Evolutionary conservation across 2,888 invertebrate species (phyloP), one percentile per base, ranked within the genome.

Genomic region (Leptinotarsa juncta): DNA sequence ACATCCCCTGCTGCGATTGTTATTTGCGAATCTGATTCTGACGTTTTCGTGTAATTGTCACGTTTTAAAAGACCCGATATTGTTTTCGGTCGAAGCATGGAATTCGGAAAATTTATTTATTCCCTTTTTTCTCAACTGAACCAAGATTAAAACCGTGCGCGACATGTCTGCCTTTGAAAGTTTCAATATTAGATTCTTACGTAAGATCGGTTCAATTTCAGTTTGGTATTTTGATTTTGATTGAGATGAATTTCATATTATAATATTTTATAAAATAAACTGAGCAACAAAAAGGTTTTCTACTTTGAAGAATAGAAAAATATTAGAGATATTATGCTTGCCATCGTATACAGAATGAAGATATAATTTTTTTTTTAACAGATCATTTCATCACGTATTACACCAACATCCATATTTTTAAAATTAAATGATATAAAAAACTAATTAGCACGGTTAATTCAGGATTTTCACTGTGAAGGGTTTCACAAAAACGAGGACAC

Each of bases 1-100:
- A 20, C 49, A 53, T 68, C 48, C 32, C 82, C 83, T 69, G 81
- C 79, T 60, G 81, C 78, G 82, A 82, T 53, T 83, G 82, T 83
- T 84, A 84, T 84, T 84, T 84, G 82, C 81, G 79, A 82, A 79
- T 84, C 84, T 67, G 70, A 80, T 82, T 82, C 82, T 84, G 85
- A 84, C 84, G 84, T 84, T 79, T 82, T 81, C 82, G 82, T 82
- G 83, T 81, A 81, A 84, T 83, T 82, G 84, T 84, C 84, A 84
- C 84, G 83, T 84, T 83, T 83, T 79, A 82, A 82, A 82, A 78
- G 78, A 77, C 74, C 55, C 76, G 76, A 73, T 76, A 76, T 76
- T 76, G 73, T 76, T 76, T 73, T 70, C 68, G 71, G 72, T 48
- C 50, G 23, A 42, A 55, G 67, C 66, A 20, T 65, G 75, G 75